Evolutionary conservation across 2,797 vertebrate genomes (phyloP), one percentile per base, ranked within the genome.

Genomic region (Apogon hyalosoma): DNA sequence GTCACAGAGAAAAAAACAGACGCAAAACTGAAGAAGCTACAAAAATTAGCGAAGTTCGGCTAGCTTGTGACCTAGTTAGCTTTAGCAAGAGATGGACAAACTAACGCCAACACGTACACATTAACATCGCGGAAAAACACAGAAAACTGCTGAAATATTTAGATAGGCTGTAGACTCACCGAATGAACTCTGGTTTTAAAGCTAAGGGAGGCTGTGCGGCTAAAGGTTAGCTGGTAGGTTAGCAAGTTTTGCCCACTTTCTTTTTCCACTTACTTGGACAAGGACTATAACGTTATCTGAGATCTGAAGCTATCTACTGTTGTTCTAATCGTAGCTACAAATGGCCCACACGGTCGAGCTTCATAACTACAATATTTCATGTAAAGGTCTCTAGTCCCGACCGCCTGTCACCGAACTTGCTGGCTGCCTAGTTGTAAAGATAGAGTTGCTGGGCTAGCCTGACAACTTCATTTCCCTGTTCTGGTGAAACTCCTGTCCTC

Each of bases 401-500:
- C 63, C 66, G 71, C 38, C 65, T 63, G 74, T 82, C 84, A 62
- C 62, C 76, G 57, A 72, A 63, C 63, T 75, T 51, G 79, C 83
- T 83, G 73, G 84, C 65, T 59, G 67, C 63, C 85, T 84, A 49
- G 48, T 43, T 49, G 38, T 55, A 15, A 0, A 60, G 52, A 62
- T 55, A 77, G 81, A 77, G 65, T 41, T 36, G 71, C 74, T 71
- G 75, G 72, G 71, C 61, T 63, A 67, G 76, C 75, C 80, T 72
- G 75, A 87, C 85, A 92, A 89, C 90, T 93, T 93, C 81, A 90
- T 90, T 90, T 92, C 88, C 89, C 86, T 89, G 87, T 91, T 91
- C 84, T 82, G 63, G 1, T 78, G 51, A 60, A 78, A 67, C 79
- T 77, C 58, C 55, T 65, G 70, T 77, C 77, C 83, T 83, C 82